phyloP scores from a whole-genome alignment of 2,113 vertebrate species.

The Hemiscyllium ocellatum region DNA sequence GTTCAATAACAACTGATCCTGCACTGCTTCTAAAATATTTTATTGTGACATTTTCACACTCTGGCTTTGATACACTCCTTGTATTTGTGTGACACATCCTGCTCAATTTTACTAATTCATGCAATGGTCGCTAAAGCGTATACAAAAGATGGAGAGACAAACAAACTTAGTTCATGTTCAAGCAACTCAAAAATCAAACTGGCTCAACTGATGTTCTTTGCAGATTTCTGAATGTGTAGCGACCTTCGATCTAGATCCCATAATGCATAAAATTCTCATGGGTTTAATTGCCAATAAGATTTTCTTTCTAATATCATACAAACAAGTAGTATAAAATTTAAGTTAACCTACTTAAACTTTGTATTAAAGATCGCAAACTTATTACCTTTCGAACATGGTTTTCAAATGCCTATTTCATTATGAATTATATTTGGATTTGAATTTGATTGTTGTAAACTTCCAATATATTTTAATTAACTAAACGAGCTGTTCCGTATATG shows the following conservation, averaged over 20 bases:
- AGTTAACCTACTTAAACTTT: not conserved
- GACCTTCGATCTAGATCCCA: not conserved
- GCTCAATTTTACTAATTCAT: constrained; percentile 37
- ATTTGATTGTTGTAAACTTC: not conserved
- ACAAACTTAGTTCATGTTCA: not conserved
- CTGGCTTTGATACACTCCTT: not conserved
- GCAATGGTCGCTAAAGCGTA: not conserved
- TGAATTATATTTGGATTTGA: not conserved
- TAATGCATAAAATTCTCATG: not conserved
- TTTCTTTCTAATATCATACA: not conserved
- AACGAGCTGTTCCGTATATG: not conserved
- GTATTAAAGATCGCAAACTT: not conserved
- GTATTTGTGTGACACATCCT: constrained; percentile 34
- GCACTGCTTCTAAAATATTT: constrained; percentile 28
- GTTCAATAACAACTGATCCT: constrained; percentile 33
- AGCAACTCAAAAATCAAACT: not conserved
- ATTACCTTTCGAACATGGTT: not conserved
- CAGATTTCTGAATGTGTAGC: not conserved
- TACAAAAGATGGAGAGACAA: not conserved
- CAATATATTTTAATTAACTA: not conserved
- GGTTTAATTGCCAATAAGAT: too few relatives aligned
- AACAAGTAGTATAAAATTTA: not conserved
- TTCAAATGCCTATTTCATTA: not conserved
- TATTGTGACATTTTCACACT: constrained; percentile 13
- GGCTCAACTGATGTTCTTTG: not conserved